phyloP scores from a whole-genome alignment of 2,888 invertebrate genomes.

The Chrysolina haemoptera region DNA sequence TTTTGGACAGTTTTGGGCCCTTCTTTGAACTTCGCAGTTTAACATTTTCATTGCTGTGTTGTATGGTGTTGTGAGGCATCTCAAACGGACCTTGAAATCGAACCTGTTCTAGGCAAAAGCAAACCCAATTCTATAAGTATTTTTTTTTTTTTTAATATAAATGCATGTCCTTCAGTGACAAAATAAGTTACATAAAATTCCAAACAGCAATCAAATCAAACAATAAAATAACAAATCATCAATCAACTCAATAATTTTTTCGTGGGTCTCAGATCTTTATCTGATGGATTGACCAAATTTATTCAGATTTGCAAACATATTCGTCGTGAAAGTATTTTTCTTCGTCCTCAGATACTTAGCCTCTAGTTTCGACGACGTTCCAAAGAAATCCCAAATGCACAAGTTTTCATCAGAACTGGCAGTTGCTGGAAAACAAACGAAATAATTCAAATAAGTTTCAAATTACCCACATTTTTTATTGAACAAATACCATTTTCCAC shows the following conservation, averaged over 20 bases:
- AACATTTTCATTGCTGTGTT: too few relatives aligned
- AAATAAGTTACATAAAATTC: conserved; percentile 5
- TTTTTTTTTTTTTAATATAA: too few relatives aligned
- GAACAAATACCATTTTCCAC: too few relatives aligned
- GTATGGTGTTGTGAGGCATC: too few relatives aligned
- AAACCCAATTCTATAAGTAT: too few relatives aligned
- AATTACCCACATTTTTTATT: background rate
- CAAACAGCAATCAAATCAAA: background rate
- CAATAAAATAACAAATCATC: background rate
- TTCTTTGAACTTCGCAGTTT: too few relatives aligned
- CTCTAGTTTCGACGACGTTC: conserved; percentile 35
- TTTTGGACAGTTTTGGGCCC: too few relatives aligned
- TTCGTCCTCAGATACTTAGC: conserved; percentile 32
- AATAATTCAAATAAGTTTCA: background rate
- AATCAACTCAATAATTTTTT: background rate
- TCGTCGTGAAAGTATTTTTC: conserved; percentile 28
- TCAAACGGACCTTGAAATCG: too few relatives aligned
- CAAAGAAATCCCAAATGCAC: conserved; percentile 68
- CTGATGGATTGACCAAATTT: conserved; percentile 14
- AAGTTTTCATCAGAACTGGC: conserved; percentile 68
- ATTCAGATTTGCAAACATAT: conserved; percentile 21
- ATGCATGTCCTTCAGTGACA: background rate
- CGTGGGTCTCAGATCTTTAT: background rate
- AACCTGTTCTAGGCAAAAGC: too few relatives aligned
- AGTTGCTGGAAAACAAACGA: conserved; percentile 59